These are phyloP conservation scores for Heteropelma amictum DNA, from an alignment of 2,888 invertebrate species.

Conservation along the genomic window DNA sequence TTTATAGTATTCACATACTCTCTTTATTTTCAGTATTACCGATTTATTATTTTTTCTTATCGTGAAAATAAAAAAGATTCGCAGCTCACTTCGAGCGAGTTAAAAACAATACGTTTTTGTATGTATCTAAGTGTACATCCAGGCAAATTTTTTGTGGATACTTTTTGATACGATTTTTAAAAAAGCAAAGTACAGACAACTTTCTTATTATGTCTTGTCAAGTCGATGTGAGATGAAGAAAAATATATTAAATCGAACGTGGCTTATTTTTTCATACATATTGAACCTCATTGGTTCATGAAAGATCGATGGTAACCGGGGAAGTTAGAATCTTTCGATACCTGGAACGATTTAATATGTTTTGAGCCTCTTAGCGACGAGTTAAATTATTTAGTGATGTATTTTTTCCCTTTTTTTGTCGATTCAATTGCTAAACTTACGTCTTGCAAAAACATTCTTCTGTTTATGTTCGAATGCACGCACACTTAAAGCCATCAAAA, in stretches of 20 bases:
- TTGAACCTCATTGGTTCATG: not conserved
- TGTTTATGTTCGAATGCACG: constrained; percentile 20
- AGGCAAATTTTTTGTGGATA: constrained; percentile 9
- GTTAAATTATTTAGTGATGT: not conserved
- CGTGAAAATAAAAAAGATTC: constrained; percentile 46
- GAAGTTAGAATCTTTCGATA: constrained; percentile 33
- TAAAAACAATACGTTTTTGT: constrained; percentile 14
- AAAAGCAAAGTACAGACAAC: constrained; percentile 5
- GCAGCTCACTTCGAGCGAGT: constrained; percentile 33
- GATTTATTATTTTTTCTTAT: constrained; percentile 41
- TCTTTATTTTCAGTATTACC: constrained; percentile 58
- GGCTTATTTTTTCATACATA: not conserved
- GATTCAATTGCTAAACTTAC: constrained; percentile 25
- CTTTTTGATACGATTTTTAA: not conserved
- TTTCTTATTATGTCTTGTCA: constrained; percentile 9
- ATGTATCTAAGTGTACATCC: constrained; percentile 1
- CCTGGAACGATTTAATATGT: constrained; percentile 13
- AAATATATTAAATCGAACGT: constrained; percentile 17
- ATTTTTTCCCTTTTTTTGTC: not conserved
- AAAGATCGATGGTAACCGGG: constrained; percentile 29
- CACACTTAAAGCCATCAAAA: constrained; percentile 63
- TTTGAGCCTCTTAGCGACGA: not conserved
- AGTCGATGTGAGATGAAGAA: not conserved
- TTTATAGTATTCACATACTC: constrained; percentile 57
- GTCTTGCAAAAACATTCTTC: constrained; percentile 12